A percentile compares a stretch with the other conserved stretches of the same genome.
These are phyloP conservation scores for Temnothorax unifasciatus DNA, from an alignment of 2,888 invertebrate genomes.

Conservation along the genomic window DNA sequence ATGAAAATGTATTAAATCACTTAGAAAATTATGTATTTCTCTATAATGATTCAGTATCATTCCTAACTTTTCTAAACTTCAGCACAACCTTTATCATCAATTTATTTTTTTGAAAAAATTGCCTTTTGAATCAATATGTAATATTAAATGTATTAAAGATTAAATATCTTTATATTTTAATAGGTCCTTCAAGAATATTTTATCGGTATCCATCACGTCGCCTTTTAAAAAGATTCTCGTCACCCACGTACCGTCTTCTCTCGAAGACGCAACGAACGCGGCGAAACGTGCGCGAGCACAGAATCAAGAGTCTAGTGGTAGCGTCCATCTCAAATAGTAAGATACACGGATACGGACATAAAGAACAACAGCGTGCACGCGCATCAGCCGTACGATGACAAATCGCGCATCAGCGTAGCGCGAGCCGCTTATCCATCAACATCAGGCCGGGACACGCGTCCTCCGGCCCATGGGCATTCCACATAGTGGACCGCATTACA, in stretches of 20 bases:
- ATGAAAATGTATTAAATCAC: neutral
- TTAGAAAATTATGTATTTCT: neutral
- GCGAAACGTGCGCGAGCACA: constrained; percentile 42
- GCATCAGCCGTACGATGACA: constrained; percentile 80
- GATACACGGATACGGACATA: constrained; percentile 47
- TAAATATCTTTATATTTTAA: neutral
- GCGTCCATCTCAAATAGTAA: constrained; percentile 51
- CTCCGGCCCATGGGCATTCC: constrained; percentile 56
- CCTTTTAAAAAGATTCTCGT: neutral
- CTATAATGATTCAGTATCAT: neutral
- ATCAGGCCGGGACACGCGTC: constrained; percentile 68
- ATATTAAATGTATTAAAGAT: neutral
- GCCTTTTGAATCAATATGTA: neutral
- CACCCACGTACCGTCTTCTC: neutral
- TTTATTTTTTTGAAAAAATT: neutral
- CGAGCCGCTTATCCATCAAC: constrained; percentile 79
- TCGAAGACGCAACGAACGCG: neutral
- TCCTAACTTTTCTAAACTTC: neutral
- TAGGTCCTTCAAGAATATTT: neutral
- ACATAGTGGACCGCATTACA: constrained; percentile 61
- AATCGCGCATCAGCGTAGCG: constrained; percentile 77
- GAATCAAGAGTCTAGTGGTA: constrained; percentile 15
- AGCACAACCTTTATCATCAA: neutral
- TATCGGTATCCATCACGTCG: neutral
- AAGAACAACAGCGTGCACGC: constrained; percentile 53